Evolutionary conservation across 2,797 vertebrate genomes (phyloP).

Genomic region (Aldrovandia affinis): DNA sequence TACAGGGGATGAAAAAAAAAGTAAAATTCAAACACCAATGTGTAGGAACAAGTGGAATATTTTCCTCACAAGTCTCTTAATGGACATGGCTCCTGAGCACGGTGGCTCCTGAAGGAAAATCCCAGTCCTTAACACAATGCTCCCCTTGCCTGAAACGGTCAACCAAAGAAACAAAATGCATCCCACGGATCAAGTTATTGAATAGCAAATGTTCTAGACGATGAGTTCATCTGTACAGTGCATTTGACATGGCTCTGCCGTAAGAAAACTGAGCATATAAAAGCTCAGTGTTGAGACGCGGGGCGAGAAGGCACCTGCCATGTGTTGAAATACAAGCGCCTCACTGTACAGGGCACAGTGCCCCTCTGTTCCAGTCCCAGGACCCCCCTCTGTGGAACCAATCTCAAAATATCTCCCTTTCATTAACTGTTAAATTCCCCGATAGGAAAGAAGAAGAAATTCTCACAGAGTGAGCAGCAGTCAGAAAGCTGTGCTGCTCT

Average conservation of each 20-base stretch:
- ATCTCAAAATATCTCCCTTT: neutral
- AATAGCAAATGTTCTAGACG: neutral
- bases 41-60: no score
- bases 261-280: neutral
- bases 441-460: neutral
- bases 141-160: no score
- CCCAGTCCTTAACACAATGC: no score
- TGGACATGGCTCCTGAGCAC: no score
- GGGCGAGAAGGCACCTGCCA: neutral
- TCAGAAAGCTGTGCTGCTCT: neutral
- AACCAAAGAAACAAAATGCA: no score
- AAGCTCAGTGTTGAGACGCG: no score
- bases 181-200: neutral
- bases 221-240: neutral
- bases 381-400: neutral
- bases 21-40: no score
- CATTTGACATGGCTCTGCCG: neutral
- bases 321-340: neutral
- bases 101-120: no score
- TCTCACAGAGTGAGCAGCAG: neutral
- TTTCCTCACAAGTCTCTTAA: no score
- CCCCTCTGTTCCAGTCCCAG: neutral
- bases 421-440: neutral
- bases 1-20: no score
- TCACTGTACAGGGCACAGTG: neutral